Base-by-base conservation (phyloP, 2,797 vertebrate genomes). In the Rhinophrynus dorsalis region DNA sequence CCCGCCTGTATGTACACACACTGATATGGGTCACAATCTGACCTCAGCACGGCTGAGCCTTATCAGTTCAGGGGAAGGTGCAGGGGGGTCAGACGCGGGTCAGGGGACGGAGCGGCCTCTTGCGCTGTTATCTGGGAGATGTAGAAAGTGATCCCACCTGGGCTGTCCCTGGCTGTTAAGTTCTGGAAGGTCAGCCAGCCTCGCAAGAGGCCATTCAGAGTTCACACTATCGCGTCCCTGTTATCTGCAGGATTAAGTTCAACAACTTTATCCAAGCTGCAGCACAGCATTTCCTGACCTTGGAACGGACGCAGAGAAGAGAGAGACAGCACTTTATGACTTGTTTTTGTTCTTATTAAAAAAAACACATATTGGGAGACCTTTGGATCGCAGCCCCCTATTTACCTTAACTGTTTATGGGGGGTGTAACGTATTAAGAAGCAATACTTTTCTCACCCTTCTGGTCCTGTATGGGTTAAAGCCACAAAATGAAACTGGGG, bases 131-230 rank as follows among this genome's bases (percentile, higher is more conserved):
- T 88, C 85, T 80, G 75, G 64, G 32, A 74, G 77, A 78, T 74
- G 56, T 76, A 80, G 88, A 89, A 88, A 87, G 88, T 86, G 87
- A 88, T 87, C 87, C 86, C 82, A 91, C 86, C 88, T 90, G 89
- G 85, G 75, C 75, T 80, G 78, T 81, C 83, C 85, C 83, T 89
- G 88, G 86, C 88, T 85, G 84, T 83, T 86, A 87, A 87, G 79
- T 80, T 37, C 71, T 74, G 79, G 77, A 78, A 86, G 89, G 87
- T 91, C 86, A 82, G 86, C 83, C 84, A 85, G 79, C 69, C 57
- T 84, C 77, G 74, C 58, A 82, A 50, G 24, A 32, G 80, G 83
- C 82, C 79, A 78, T 8, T 18, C 47, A 71, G 77, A 86, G 85
- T 83, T 85, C 85, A 83, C 72, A 29, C 56, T 75, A 79, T 79